Conservation (phyloP, 2,797 vertebrate species). For the Kryptolebias ocellatus region DNA sequence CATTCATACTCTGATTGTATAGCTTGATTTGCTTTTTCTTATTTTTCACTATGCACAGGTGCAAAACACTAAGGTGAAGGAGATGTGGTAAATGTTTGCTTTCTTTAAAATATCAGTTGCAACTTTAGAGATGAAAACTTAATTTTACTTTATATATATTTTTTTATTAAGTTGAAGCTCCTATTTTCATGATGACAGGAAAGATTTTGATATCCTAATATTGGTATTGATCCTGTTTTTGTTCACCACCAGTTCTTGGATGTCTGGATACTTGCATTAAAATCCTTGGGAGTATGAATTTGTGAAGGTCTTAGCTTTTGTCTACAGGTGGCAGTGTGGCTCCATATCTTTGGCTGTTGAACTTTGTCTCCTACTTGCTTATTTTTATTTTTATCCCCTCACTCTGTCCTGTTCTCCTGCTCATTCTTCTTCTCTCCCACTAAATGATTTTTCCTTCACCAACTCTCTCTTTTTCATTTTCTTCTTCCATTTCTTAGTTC, state of each 20-base stretch:
- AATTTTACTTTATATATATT: not conserved
- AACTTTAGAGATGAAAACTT: not conserved
- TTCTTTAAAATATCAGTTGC: not conserved
- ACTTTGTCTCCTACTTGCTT: slow-evolving; percentile 27
- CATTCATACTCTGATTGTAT: slow-evolving; percentile 8
- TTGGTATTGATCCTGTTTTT: not conserved
- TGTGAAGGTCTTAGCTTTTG: slow-evolving; percentile 25
- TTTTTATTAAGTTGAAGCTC: not conserved
- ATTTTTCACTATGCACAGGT: not conserved
- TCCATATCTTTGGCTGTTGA: slow-evolving; percentile 24
- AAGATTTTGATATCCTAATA: not conserved
- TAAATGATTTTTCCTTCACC: slow-evolving; percentile 31
- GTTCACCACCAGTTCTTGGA: not conserved
- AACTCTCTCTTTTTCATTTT: slow-evolving; percentile 30
- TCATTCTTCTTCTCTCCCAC: slow-evolving; percentile 36
- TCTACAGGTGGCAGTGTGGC: slow-evolving; percentile 78
- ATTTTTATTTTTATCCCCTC: slow-evolving; percentile 22
- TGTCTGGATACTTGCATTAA: not conserved
- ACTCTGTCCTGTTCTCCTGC: slow-evolving; percentile 23
- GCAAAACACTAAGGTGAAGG: not conserved
- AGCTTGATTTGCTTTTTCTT: not conserved
- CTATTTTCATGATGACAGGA: not conserved
- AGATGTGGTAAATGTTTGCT: not conserved
- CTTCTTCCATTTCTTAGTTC: slow-evolving; percentile 20
- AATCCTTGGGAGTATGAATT: not conserved